These are phyloP conservation scores for Oncorhynchus clarkii DNA, from an alignment of 2,113 vertebrate genomes.

Conservation along the genomic window DNA sequence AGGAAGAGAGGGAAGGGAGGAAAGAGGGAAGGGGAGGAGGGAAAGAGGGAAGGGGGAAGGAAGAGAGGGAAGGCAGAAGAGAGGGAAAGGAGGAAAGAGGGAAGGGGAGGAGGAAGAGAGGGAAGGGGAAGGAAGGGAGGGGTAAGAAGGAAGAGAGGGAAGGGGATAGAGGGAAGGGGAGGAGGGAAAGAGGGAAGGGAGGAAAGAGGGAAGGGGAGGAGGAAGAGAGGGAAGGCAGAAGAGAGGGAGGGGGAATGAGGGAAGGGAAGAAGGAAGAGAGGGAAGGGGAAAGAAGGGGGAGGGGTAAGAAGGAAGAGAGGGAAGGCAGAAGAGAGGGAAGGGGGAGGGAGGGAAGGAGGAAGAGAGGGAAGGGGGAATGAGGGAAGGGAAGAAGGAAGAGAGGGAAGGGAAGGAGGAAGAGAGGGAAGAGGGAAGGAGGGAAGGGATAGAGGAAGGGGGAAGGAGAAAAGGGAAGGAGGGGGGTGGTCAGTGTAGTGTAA, in stretches of 20 bases:
- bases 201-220: not conserved
- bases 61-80: not conserved
- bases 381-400: conserved; percentile 12
- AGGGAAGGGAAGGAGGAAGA: conserved; percentile 20
- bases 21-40: too few relatives aligned
- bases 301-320: conserved; percentile 11
- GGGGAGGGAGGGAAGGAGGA: conserved; percentile 8
- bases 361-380: not conserved
- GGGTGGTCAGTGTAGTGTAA: not conserved
- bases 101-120: conserved; percentile 17
- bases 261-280: not conserved
- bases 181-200: not conserved
- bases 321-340: not conserved
- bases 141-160: not conserved
- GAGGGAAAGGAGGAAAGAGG: not conserved
- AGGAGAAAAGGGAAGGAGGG: conserved; percentile 1
- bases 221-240: not conserved
- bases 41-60: not conserved
- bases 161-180: too few relatives aligned
- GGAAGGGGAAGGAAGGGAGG: conserved; percentile 18
- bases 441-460: not conserved
- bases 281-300: not conserved
- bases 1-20: not conserved
- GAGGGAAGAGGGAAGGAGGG: not conserved
- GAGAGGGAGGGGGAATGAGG: too few relatives aligned